These are phyloP conservation scores for Brachylomia viminalis DNA, from an alignment of 2,888 invertebrate genomes.

Conservation along the genomic window DNA sequence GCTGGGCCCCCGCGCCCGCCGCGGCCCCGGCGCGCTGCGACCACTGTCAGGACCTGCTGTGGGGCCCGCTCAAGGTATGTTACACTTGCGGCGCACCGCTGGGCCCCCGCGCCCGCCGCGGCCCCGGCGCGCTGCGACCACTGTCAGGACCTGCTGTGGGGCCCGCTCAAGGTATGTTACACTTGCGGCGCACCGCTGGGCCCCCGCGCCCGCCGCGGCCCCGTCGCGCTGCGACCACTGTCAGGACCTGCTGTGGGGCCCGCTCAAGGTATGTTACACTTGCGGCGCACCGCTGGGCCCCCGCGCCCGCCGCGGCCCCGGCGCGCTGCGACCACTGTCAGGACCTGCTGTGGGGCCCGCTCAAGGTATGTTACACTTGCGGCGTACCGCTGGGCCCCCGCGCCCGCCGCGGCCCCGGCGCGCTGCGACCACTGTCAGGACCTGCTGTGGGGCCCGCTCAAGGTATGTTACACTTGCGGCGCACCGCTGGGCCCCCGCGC, in stretches of 20 bases:
- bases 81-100: conserved; percentile 67
- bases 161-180: conserved; percentile 64
- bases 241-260: conserved; percentile 96
- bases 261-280: conserved; percentile 89
- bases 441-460: too few species aligned
- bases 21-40: conserved; percentile 97
- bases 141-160: conserved; percentile 94
- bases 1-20: conserved; percentile 91
- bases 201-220: conserved; percentile 94
- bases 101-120: conserved; percentile 81
- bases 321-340: too few species aligned
- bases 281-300: conserved; percentile 87
- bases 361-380: too few species aligned
- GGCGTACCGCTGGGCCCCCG: too few species aligned
- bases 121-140: conserved; percentile 97
- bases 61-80: conserved; percentile 91
- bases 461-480: too few species aligned
- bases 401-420: too few species aligned
- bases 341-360: too few species aligned
- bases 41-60: conserved; percentile 94
- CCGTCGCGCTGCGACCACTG: conserved; percentile 88
- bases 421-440: too few species aligned
- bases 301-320: conserved; percentile 87
- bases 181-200: conserved; percentile 67
- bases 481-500: too few species aligned